phyloP scores from a whole-genome alignment of 2,888 invertebrate species.

The Neoascia interrupta region DNA sequence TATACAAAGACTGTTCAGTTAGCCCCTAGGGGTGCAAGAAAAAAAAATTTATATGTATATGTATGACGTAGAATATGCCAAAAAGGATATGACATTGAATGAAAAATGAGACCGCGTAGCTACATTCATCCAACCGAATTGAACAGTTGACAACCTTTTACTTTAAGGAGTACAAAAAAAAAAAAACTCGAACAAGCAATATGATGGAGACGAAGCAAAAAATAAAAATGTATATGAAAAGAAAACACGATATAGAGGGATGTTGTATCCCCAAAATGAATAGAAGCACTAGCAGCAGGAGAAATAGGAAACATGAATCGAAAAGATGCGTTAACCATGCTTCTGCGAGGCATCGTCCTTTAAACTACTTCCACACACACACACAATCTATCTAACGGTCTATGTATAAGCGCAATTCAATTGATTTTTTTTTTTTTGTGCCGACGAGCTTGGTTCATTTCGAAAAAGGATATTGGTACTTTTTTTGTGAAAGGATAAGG shows the following conservation, averaged over 20 bases:
- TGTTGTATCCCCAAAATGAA: constrained; percentile 47
- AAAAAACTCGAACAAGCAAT: too few species aligned
- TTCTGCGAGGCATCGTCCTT: background rate
- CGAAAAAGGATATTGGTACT: constrained; percentile 51
- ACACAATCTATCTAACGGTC: constrained; percentile 9
- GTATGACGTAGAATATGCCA: constrained; percentile 59
- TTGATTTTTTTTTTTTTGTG: constrained; percentile 38
- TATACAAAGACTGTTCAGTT: constrained; percentile 23
- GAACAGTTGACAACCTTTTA: constrained; percentile 69
- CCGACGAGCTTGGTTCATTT: too few species aligned
- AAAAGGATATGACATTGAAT: constrained; percentile 69
- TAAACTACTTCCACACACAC: constrained; percentile 1
- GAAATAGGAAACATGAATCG: constrained; percentile 45
- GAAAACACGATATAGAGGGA: constrained; percentile 41
- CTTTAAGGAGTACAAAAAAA: constrained; percentile 25
- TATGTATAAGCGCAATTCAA: constrained; percentile 45
- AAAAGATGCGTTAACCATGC: constrained; percentile 57
- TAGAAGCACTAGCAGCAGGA: constrained; percentile 38
- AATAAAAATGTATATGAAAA: constrained; percentile 23
- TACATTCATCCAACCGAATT: constrained; percentile 66
- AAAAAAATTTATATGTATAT: constrained; percentile 6
- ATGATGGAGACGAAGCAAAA: too few species aligned
- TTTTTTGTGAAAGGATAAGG: constrained; percentile 54
- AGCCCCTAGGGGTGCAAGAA: constrained; percentile 38
- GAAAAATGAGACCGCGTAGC: constrained; percentile 65